Base-by-base conservation (phyloP, 1,140 invertebrate species). In the Lycorma delicatula region DNA sequence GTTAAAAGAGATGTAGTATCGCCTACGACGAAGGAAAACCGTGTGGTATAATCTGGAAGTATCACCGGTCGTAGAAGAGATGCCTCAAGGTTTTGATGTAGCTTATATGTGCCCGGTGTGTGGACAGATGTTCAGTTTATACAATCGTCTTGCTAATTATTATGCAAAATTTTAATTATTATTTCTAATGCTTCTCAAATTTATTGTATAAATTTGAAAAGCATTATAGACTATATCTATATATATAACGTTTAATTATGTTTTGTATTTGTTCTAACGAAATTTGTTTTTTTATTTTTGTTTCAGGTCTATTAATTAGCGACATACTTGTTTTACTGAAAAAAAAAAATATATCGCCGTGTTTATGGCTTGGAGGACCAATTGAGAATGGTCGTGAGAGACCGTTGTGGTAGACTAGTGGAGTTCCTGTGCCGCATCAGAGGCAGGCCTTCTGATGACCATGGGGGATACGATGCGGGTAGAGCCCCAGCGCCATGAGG, bases 101-200 rank as follows among this genome's bases (percentile, higher is more conserved):
- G 86, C 86, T 1, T 96, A 91, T 68, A 84, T 89, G 0, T 98
- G 95, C 71, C 86, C 87, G 0, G 83, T 92, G 3, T 98, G 95
- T 71, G 91, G 91, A 0, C 93, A 98, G 71, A 93, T 93, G 79
- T 98, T 98, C 74, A 89, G 90, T 56, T 77, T 95, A 3, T 93
- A 95, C 72, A 94, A 98, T 71, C 83, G 94, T 13, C 74, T 98
- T 22, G 91, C 93, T 20, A 98, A 98, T 69, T 95, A 98, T 75
- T 93, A 98, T 81, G 93, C 94, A 0, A n/a, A n/a, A n/a, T n/a
- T n/a, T n/a, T n/a, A n/a, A n/a, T n/a, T n/a, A n/a, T n/a, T n/a
- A n/a, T n/a, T n/a, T n/a, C n/a, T n/a, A n/a, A n/a, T n/a, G n/a
- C n/a, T n/a, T n/a, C n/a, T n/a, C n/a, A n/a, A n/a, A n/a, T n/a